Evolutionary conservation across 2,797 vertebrate species (phyloP).

Genomic region (Steatocranus sp.): DNA sequence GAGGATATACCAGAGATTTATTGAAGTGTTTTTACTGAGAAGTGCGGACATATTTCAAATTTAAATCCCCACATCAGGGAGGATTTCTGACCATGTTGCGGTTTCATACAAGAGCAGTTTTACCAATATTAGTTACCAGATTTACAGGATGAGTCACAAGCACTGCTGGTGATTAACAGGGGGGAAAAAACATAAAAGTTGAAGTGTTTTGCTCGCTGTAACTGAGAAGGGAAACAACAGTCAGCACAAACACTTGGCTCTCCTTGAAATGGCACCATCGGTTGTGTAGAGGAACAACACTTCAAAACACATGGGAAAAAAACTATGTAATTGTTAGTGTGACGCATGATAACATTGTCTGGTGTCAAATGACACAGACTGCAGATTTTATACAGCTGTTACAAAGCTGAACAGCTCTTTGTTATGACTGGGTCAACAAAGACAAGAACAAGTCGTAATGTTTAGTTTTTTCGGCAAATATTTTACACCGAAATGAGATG

Average conservation of each 20-base stretch:
- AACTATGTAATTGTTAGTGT: not conserved
- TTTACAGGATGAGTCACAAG: constrained; percentile 11
- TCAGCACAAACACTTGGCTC: constrained; percentile 33
- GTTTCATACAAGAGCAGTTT: not conserved
- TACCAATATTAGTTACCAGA: not conserved
- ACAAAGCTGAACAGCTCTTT: not conserved
- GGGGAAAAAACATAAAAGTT: not conserved
- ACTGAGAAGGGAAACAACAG: constrained; percentile 43
- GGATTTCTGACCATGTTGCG: not conserved
- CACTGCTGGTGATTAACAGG: constrained; percentile 24
- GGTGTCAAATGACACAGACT: not conserved
- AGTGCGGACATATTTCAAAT: not conserved
- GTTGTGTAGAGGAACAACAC: not conserved
- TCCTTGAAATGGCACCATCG: constrained; percentile 19
- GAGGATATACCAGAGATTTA: not conserved
- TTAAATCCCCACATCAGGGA: not conserved
- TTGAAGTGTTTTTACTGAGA: not conserved
- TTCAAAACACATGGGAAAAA: constrained; percentile 20
- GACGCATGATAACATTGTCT: not conserved
- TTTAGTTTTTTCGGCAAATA: not conserved
- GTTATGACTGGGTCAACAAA: not conserved
- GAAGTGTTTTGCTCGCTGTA: constrained; percentile 2
- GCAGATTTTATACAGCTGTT: not conserved
- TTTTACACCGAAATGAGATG: not conserved
- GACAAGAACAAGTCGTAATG: not conserved